Evolutionary conservation across 2,888 invertebrate genomes (phyloP).

Genomic region (Apamea sordens): DNA sequence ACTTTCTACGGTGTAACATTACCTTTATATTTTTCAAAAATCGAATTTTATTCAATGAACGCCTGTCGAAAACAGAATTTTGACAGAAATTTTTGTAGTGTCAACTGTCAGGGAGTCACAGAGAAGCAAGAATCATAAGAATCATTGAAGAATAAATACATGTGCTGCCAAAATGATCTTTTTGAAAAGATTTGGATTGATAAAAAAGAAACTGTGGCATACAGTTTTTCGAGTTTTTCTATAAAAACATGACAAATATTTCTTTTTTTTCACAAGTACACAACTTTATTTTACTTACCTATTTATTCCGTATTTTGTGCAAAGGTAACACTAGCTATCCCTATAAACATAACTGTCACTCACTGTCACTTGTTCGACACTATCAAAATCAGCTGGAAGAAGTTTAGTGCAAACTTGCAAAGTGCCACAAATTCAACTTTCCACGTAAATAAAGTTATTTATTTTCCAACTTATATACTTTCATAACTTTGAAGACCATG

Average conservation of each 20-base stretch:
- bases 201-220: neutral
- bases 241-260: neutral
- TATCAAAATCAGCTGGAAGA: slow-evolving; percentile 56
- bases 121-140: too few relatives aligned
- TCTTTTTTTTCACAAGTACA: neutral
- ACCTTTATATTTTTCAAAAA: slow-evolving; percentile 58
- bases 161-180: neutral
- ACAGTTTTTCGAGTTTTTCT: neutral
- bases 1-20: neutral
- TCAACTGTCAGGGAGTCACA: slow-evolving; percentile 7
- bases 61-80: slow-evolving; percentile 36
- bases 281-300: neutral
- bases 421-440: slow-evolving; percentile 18
- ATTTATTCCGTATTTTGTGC: neutral
- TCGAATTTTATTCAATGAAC: slow-evolving; percentile 25
- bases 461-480: neutral
- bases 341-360: neutral
- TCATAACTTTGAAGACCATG: slow-evolving; percentile 82
- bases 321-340: neutral
- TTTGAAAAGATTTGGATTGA: neutral
- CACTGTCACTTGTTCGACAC: neutral
- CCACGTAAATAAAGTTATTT: slow-evolving; percentile 36
- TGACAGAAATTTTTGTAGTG: slow-evolving; percentile 26
- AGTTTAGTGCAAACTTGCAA: too few relatives aligned
- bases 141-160: too few relatives aligned